A percentile compares a stretch with the other conserved stretches of the same genome.
These are phyloP conservation scores for western clawed frog (Xenopus tropicalis) DNA, from an alignment of 2,113 vertebrate species.

Conservation along the genomic window DNA sequence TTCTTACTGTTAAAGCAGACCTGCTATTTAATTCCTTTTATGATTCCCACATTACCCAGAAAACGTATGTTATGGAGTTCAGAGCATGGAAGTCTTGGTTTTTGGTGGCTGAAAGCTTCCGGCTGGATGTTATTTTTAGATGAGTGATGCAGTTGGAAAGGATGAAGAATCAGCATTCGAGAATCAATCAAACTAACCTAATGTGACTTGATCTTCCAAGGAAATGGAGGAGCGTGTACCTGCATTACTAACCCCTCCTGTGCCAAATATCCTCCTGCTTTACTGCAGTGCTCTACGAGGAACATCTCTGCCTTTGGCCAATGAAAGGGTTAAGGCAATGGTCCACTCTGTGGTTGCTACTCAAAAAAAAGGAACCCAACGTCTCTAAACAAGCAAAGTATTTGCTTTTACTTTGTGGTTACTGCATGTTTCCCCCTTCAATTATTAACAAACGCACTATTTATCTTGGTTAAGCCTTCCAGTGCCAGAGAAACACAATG, in stretches of 20 bases:
- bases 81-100: neutral
- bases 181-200: constrained; percentile 27
- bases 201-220: constrained; percentile 16
- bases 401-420: neutral
- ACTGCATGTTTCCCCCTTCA: neutral
- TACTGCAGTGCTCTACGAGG: neutral
- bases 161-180: neutral
- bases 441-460: neutral
- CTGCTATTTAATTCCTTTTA: neutral
- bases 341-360: neutral
- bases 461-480: neutral
- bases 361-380: neutral
- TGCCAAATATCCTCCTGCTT: neutral
- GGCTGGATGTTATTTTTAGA: constrained; percentile 1
- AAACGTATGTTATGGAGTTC: neutral
- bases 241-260: neutral
- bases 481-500: neutral
- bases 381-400: too few species aligned
- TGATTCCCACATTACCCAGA: neutral
- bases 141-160: constrained; percentile 9
- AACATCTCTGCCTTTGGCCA: neutral
- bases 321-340: neutral
- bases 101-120: neutral
- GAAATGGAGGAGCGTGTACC: constrained; percentile 8
- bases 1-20: neutral